Base-by-base conservation (phyloP, 2,888 invertebrate genomes). In the Oxycera nigricornis region DNA sequence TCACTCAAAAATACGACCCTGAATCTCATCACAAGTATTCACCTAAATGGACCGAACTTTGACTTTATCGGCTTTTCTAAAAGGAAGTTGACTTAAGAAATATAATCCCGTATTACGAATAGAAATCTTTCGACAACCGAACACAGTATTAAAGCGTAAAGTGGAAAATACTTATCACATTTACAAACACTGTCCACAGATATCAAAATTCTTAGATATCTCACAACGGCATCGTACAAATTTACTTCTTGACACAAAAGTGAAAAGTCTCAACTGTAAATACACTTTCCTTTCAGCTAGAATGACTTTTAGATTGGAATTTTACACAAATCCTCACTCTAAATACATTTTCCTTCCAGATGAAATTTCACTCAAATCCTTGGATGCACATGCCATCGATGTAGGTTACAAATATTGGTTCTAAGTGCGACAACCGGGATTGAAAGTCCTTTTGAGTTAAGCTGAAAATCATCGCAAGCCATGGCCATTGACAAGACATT, bases 241-340 rank as follows among this genome's bases (percentile, higher is more conserved):
- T 65, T 65, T 35, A 65, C 65, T 65, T 39, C 65, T 41, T 39
- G 65, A 65, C 65, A 65, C 30, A 11, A 14, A 39, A 65, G 65
- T 26, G 65, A 65, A 65, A 65, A 41, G 41, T 65, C 30, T 39
- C 65, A 65, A 24, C 65, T 17, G 65, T 65, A 41, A 65, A 65
- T 39, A 65, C 24, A 41, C 20, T 31, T 61, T 35, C 26, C 39
- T 65, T 65, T 65, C 65, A 39, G 39, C n/a, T 30, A 30, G 24
- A 41, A 65, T n/a, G 65, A 39, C 30, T 65, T 41, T 24, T 41
- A 41, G 41, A 65, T 65, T 41, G 65, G 65, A 65, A 65, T 65
- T 65, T 65, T 24, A 41, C 41, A 65, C 41, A 41, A 65, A 65
- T 65, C 41, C 65, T 39, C 17, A 17, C 28, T n/a, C n/a, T 65